Conservation (phyloP, 2,888 invertebrate genomes). For the Pachymerium ferrugineum region DNA sequence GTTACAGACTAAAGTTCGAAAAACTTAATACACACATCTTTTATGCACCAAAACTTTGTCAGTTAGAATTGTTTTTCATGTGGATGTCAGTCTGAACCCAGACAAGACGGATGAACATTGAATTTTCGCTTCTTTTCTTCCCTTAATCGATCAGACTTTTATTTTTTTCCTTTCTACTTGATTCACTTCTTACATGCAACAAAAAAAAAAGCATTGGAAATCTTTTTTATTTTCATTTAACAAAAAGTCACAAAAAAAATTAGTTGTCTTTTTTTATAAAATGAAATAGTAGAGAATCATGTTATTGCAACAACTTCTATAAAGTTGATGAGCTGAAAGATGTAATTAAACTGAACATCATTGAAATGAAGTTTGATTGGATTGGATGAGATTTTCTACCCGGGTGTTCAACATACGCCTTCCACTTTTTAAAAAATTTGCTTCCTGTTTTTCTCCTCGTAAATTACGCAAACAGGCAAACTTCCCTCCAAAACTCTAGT, state of each 20-base stretch:
- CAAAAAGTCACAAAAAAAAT: neutral
- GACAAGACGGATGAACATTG: constrained; percentile 17
- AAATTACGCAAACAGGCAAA: neutral
- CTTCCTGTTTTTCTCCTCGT: constrained; percentile 9
- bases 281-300: neutral
- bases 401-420: too few species aligned
- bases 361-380: too few species aligned
- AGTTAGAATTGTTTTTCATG: constrained; percentile 19
- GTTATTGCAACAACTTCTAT: neutral
- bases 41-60: neutral
- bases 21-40: neutral
- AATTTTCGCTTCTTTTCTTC: constrained; percentile 11
- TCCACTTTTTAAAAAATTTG: too few species aligned
- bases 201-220: neutral
- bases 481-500: too few species aligned
- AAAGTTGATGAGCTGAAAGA: neutral
- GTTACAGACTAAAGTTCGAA: neutral
- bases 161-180: neutral
- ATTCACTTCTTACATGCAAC: neutral
- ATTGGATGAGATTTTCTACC: too few species aligned
- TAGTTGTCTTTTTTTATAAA: neutral
- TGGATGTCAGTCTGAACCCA: neutral
- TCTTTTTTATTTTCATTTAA: neutral
- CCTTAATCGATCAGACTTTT: neutral
- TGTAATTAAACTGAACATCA: too few species aligned